A percentile compares a stretch with the other conserved stretches of the same genome.
Evolutionary conservation across 2,113 vertebrate species (phyloP).

Genomic region (Porphyrio hochstetteri): DNA sequence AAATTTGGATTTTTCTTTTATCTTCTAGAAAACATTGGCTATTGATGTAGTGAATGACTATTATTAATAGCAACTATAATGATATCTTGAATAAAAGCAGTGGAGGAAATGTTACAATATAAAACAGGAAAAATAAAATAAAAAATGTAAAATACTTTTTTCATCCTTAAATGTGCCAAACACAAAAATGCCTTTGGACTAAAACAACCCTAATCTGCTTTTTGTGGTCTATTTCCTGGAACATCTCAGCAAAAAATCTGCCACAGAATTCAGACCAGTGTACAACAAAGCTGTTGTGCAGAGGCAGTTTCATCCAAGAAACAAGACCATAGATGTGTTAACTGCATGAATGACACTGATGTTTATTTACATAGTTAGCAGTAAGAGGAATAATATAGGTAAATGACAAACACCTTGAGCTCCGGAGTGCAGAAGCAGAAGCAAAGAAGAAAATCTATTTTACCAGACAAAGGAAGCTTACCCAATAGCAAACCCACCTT

Average conservation of each 20-base stretch:
- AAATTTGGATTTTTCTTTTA: not conserved
- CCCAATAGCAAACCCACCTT: slow-evolving; percentile 77
- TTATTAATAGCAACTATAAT: not conserved
- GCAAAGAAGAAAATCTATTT: not conserved
- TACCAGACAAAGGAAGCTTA: not conserved
- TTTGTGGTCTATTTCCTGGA: not conserved
- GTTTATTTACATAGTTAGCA: not conserved
- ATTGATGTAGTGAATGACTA: not conserved
- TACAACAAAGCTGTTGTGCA: not conserved
- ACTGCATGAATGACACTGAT: not conserved
- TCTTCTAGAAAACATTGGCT: not conserved
- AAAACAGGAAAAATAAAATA: not conserved
- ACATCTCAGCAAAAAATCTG: not conserved
- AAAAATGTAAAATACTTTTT: not conserved
- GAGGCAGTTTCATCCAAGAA: not conserved
- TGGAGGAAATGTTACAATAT: not conserved
- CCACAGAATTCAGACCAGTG: not conserved
- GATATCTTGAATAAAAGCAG: not conserved
- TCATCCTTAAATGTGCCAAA: not conserved
- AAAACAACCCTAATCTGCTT: not conserved
- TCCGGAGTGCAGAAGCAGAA: not conserved
- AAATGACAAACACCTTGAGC: not conserved
- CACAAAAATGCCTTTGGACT: not conserved
- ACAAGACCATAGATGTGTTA: not conserved
- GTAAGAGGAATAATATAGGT: not conserved